These are phyloP conservation scores for Hemichromis elongatus DNA, from an alignment of 2,113 vertebrate species.

Conservation along the genomic window DNA sequence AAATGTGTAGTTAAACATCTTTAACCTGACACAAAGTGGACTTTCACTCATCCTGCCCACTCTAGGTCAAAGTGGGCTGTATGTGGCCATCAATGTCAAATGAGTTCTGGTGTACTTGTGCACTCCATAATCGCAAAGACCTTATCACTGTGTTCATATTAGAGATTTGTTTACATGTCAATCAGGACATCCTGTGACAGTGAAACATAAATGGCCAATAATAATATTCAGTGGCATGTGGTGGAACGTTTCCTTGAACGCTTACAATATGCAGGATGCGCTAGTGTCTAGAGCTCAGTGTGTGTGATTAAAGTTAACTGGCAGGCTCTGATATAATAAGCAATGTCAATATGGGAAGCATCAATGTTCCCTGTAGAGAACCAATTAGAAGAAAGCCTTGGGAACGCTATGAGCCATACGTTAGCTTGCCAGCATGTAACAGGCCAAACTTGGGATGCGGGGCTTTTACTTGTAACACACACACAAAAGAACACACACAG, in stretches of 20 bases:
- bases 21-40: background rate
- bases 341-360: background rate
- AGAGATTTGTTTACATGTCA: background rate
- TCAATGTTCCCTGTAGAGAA: conserved; percentile 21
- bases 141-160: background rate
- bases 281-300: background rate
- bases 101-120: background rate
- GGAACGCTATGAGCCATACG: conserved; percentile 3
- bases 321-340: conserved; percentile 3
- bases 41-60: background rate
- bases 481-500: background rate
- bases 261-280: background rate
- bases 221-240: background rate
- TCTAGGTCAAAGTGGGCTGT: background rate
- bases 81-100: background rate
- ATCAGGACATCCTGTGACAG: background rate
- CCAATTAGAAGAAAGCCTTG: conserved; percentile 24
- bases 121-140: background rate
- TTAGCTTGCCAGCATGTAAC: conserved; percentile 25
- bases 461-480: background rate
- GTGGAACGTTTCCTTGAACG: background rate
- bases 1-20: background rate
- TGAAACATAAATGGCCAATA: background rate
- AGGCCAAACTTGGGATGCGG: background rate
- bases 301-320: conserved; percentile 17